Conservation (phyloP, 2,888 invertebrate genomes). For the Tillus elongatus region DNA sequence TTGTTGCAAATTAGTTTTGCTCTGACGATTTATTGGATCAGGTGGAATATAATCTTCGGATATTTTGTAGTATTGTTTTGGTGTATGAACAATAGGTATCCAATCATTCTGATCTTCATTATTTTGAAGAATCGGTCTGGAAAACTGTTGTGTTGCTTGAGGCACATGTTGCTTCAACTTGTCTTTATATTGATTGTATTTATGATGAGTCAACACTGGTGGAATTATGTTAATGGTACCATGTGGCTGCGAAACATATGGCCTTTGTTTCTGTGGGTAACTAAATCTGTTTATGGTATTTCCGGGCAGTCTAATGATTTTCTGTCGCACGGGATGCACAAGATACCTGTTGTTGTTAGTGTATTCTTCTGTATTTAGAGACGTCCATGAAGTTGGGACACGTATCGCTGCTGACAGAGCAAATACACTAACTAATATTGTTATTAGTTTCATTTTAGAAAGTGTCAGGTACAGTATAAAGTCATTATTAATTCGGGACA, state of each 20-base stretch:
- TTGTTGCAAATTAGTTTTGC: not conserved
- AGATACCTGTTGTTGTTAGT: conserved; percentile 6
- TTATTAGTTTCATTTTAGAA: conserved; percentile 23
- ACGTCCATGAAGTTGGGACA: conserved; percentile 22
- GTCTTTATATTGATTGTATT: no score
- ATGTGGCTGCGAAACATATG: conserved; percentile 1
- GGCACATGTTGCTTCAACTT: no score
- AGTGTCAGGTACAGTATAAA: conserved; percentile 20
- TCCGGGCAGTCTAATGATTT: conserved; percentile 8
- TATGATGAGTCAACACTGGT: no score
- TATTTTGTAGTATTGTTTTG: no score
- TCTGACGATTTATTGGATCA: no score
- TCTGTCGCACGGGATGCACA: conserved; percentile 6
- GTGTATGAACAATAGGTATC: no score
- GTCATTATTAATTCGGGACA: no score
- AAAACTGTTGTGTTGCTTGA: no score
- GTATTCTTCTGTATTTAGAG: conserved; percentile 15
- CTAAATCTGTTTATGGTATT: not conserved
- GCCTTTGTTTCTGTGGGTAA: no score
- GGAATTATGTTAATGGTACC: no score
- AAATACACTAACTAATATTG: conserved; percentile 20
- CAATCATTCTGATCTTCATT: no score
- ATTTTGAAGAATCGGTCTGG: not conserved
- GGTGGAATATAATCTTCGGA: no score
- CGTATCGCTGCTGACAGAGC: conserved; percentile 19